Conservation (phyloP, 2,888 invertebrate species). For the Seira ritae region DNA sequence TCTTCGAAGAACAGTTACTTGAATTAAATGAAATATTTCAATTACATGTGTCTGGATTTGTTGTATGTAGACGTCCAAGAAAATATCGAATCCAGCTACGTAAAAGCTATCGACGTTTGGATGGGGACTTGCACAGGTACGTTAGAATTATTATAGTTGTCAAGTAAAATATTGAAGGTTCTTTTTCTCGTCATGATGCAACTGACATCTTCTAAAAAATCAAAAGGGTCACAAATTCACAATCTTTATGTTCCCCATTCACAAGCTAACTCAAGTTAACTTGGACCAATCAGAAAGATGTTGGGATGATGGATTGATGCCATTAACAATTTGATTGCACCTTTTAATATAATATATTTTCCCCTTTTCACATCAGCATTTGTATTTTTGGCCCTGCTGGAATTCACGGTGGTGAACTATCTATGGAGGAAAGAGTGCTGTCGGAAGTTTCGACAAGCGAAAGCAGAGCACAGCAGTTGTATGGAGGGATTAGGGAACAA, state of each 20-base stretch:
- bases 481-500: conserved; percentile 50
- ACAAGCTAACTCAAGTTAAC: too few species aligned
- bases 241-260: too few species aligned
- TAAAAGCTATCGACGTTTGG: conserved; percentile 75
- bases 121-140: conserved; percentile 75
- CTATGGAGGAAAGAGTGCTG: conserved; percentile 75
- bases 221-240: too few species aligned
- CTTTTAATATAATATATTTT: neutral
- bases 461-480: conserved; percentile 48
- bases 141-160: neutral
- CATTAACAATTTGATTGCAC: too few species aligned
- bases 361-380: conserved; percentile 75
- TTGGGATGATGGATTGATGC: too few species aligned
- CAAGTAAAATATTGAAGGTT: neutral
- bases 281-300: too few species aligned
- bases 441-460: conserved; percentile 65
- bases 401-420: conserved; percentile 78
- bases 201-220: too few species aligned
- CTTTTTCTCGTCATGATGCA: too few species aligned
- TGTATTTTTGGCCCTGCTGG: conserved; percentile 77
- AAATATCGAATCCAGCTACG: conserved; percentile 76
- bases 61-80: conserved; percentile 75
- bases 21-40: too few species aligned
- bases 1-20: too few species aligned
- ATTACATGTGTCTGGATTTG: too few species aligned